phyloP scores from a whole-genome alignment of 2,888 invertebrate species.

The Morpho achilles region DNA sequence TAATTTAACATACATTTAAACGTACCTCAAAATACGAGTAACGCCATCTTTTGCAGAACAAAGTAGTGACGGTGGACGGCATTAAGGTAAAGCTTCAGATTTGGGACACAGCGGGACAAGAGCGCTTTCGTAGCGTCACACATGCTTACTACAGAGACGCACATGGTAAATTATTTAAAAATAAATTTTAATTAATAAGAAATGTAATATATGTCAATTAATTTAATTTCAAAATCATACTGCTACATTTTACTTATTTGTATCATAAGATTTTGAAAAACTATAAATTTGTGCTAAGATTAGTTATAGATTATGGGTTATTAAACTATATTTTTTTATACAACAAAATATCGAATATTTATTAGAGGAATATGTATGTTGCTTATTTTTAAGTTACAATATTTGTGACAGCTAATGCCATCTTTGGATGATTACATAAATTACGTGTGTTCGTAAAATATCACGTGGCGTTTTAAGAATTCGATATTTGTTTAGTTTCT shows the following conservation, averaged over 20 bases:
- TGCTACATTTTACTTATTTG: not conserved
- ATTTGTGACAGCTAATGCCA: constrained; percentile 7
- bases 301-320: no score
- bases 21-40: constrained; percentile 38
- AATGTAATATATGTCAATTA: no score
- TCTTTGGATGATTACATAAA: constrained; percentile 3
- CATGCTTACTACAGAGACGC: constrained; percentile 97
- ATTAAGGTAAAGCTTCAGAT: constrained; percentile 96
- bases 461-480: no score
- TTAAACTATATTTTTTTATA: no score
- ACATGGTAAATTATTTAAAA: constrained; percentile 81
- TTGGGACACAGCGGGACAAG: constrained; percentile 97
- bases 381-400: no score
- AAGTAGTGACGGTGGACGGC: constrained; percentile 89
- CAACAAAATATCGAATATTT: no score
- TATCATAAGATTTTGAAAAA: not conserved
- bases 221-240: no score
- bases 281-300: no score
- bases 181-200: not conserved
- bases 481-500: no score
- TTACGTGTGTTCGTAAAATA: no score
- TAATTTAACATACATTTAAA: no score
- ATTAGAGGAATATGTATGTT: no score
- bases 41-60: constrained; percentile 84
- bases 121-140: constrained; percentile 95